A percentile compares a stretch with the other conserved stretches of the same genome.
Conservation (phyloP, 2,797 vertebrate genomes). For the Tiaroga cobitis region DNA sequence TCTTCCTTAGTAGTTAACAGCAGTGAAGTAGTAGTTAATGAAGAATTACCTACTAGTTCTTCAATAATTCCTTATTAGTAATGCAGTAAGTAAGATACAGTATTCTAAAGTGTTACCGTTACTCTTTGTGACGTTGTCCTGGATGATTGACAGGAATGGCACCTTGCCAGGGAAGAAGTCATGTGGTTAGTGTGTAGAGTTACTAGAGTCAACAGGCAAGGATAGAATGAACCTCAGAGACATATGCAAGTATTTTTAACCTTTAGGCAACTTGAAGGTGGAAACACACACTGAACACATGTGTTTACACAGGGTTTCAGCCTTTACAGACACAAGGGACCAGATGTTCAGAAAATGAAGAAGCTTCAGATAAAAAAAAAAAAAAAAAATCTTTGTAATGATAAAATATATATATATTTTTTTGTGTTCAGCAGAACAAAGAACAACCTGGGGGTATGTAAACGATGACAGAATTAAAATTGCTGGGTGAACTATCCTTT, state of each 20-base stretch:
- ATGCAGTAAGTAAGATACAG: too few species aligned
- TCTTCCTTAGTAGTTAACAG: too few species aligned
- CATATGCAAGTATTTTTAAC: neutral
- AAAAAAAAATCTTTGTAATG: too few species aligned
- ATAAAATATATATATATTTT: neutral
- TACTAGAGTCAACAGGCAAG: neutral
- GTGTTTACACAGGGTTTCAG: neutral
- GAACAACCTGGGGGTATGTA: neutral
- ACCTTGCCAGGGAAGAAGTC: constrained; percentile 4
- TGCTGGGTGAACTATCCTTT: neutral
- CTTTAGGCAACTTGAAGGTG: neutral
- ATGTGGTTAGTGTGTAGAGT: neutral
- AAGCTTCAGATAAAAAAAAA: neutral
- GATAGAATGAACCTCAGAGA: constrained; percentile 7
- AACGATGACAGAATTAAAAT: neutral
- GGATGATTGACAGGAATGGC: neutral
- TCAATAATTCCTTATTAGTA: too few species aligned
- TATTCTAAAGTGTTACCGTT: too few species aligned
- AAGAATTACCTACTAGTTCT: too few species aligned
- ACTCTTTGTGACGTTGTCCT: neutral
- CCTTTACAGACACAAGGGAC: neutral
- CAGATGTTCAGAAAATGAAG: neutral
- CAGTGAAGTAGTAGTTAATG: too few species aligned
- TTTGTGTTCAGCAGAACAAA: neutral
- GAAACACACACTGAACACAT: neutral